phyloP scores from a whole-genome alignment of 2,113 vertebrate genomes.

The Myocastor coypus region DNA sequence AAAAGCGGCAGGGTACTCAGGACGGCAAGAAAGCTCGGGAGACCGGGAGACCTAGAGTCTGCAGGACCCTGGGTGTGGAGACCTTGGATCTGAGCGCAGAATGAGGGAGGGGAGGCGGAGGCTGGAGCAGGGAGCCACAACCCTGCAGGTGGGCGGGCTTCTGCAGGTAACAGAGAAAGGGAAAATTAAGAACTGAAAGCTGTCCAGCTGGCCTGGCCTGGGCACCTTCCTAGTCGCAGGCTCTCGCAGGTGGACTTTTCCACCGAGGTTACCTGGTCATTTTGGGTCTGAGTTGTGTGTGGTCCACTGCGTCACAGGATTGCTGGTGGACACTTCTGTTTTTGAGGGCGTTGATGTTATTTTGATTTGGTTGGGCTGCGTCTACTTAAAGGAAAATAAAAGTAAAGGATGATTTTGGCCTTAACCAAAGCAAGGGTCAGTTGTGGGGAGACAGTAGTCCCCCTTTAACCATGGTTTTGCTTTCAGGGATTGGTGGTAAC shows the following conservation, averaged over 20 bases:
- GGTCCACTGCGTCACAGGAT: not conserved
- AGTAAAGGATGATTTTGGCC: not conserved
- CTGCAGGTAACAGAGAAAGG: not conserved
- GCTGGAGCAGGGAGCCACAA: rapidly evolving
- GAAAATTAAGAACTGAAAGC: not conserved
- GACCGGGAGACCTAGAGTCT: not conserved
- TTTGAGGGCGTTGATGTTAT: not conserved
- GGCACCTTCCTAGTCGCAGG: not conserved
- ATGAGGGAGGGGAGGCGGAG: not conserved
- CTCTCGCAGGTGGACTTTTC: not conserved
- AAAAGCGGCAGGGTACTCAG: constrained; percentile 39
- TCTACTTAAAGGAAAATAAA: not conserved
- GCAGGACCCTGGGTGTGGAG: not conserved
- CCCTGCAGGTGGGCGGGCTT: not conserved
- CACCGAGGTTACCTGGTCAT: not conserved
- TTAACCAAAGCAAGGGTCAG: not conserved
- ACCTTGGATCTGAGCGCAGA: not conserved
- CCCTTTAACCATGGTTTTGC: not conserved
- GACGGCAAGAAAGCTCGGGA: not conserved
- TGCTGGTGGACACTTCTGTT: not conserved
- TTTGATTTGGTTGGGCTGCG: not conserved
- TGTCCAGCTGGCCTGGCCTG: not conserved
- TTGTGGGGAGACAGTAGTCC: not conserved
- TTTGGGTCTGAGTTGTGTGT: not conserved
- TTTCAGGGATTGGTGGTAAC: not conserved